These are phyloP conservation scores for Rousettus madagascariensis DNA, from an alignment of 2,797 vertebrate species.

Conservation along the genomic window DNA sequence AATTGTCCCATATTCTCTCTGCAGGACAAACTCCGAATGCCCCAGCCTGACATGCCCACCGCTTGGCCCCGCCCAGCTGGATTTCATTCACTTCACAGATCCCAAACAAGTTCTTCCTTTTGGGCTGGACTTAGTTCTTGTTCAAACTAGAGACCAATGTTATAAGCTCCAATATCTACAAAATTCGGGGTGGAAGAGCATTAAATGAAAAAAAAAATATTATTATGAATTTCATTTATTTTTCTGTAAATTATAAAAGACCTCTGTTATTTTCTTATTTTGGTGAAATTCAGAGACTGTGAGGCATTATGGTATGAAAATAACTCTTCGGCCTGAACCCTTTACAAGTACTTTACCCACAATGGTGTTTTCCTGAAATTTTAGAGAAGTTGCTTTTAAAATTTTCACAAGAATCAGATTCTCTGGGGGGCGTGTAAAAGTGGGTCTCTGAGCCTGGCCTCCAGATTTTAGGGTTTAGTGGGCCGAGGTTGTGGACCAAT, in stretches of 20 bases:
- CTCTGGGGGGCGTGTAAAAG: neutral
- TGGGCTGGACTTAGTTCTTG: neutral
- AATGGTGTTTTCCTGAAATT: neutral
- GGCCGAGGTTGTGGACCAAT: neutral
- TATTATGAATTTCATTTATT: neutral
- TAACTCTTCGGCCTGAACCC: neutral
- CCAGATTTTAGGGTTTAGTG: neutral
- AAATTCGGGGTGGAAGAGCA: neutral
- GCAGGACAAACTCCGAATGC: neutral
- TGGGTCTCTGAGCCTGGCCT: neutral
- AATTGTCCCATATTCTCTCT: neutral
- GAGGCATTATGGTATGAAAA: neutral
- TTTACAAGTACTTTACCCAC: neutral
- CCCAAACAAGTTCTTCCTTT: neutral
- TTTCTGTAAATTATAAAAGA: neutral
- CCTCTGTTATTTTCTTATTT: neutral
- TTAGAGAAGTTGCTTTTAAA: neutral
- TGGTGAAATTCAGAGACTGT: neutral
- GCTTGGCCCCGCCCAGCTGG: neutral
- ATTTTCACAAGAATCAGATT: neutral
- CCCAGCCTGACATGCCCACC: neutral
- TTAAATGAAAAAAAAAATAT: neutral
- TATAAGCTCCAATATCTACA: neutral
- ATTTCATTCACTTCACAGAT: neutral
- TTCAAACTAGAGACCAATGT: neutral